Evolutionary conservation across 2,888 invertebrate genomes (phyloP), one percentile per base, ranked within the genome.

Genomic region (Eupithecia dodoneata): DNA sequence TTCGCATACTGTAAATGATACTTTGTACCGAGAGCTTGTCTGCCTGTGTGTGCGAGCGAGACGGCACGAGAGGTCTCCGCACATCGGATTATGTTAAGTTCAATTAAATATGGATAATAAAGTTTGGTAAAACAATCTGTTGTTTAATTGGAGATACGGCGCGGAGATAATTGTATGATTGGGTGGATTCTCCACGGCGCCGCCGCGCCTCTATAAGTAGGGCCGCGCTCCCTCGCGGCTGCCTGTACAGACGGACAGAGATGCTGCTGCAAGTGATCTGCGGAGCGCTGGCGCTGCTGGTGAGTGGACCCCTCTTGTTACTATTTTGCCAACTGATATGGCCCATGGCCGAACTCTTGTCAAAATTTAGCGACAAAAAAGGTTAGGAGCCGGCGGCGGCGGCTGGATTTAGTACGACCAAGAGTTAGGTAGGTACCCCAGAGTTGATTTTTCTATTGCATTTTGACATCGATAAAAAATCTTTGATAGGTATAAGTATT

Each of bases 81-180:
- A 15, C 45, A 15, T 45, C 9, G 69, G n/a, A 69, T 69, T 69
- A 69, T 18, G 45, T 81, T 84, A 83, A 86, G 84, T 85, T 83
- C 84, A 84, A 83, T 83, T 82, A 84, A 82, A 81, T 80, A 75
- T 84, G 84, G 83, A 83, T 80, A 84, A 83, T 83, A 84, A 84
- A 83, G 45, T 77, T 81, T 77, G 67, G 44, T 45, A 47, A 69
- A 69, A 47, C 69, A 69, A 69, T 69, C 45, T 18, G 44, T n/a
- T n/a, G 42, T 69, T 69, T 69, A 45, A 69, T 69, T 69, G n/a
- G 30, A 47, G 44, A 18, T 15, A 52, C 15, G n/a, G 44, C n/a
- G 45, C 44, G 45, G 52, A 52, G 52, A 52, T 52, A 52, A 52
- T 52, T 52, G 13, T 47, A 4, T n/a, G 9, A 69, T 45, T 18